Conservation (phyloP, 2,113 vertebrate species). For the Mustela lutreola region DNA sequence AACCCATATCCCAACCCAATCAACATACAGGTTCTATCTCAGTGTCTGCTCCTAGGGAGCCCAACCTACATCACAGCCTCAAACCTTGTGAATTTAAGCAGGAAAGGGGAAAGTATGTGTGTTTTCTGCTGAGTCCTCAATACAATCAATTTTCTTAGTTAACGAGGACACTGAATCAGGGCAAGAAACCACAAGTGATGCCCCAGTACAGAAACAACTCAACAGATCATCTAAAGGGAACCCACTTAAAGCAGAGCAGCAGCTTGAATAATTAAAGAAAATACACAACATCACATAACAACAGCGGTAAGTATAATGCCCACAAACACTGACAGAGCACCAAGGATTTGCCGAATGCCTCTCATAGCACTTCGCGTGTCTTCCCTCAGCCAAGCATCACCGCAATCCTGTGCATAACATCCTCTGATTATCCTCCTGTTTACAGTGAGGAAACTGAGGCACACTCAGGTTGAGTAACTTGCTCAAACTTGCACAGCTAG, state of each 20-base stretch:
- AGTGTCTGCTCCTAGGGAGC: not conserved
- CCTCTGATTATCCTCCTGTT: not conserved
- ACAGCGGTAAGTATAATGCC: not conserved
- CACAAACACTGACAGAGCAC: not conserved
- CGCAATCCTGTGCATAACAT: not conserved
- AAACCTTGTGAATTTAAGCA: conserved; percentile 12
- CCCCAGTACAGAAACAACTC: not conserved
- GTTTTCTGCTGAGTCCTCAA: not conserved
- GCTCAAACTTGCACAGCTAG: not conserved
- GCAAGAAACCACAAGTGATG: not conserved
- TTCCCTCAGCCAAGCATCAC: not conserved
- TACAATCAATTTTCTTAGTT: not conserved
- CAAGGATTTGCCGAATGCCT: not conserved
- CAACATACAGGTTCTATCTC: not conserved
- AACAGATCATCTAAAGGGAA: not conserved
- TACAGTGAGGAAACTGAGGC: not conserved
- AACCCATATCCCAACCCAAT: not conserved
- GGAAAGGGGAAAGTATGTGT: not conserved
- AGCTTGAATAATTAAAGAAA: not conserved
- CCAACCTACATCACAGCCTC: not conserved
- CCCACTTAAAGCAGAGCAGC: not conserved
- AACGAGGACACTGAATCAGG: not conserved
- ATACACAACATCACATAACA: not conserved
- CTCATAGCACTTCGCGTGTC: not conserved
- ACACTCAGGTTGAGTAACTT: not conserved